These are phyloP conservation scores for Nerophis lumbriciformis DNA, from an alignment of 2,113 vertebrate genomes.

Conservation along the genomic window DNA sequence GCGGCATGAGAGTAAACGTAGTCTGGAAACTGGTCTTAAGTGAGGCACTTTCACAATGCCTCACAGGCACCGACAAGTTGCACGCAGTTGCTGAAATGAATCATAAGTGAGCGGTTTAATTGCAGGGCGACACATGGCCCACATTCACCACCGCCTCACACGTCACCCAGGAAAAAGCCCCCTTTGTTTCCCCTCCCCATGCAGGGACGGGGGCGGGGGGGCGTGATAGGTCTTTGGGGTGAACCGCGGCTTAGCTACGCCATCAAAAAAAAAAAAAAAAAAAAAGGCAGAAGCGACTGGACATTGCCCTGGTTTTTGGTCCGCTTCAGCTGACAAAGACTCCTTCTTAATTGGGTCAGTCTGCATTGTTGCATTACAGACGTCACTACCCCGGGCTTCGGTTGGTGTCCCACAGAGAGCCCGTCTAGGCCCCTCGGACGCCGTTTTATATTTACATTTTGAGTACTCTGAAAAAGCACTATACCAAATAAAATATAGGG, in stretches of 20 bases:
- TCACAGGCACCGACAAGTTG: too few relatives aligned
- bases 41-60: background rate
- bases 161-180: constrained; percentile 62
- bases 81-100: background rate
- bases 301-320: constrained; percentile 43
- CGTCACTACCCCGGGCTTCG: background rate
- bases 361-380: constrained; percentile 46
- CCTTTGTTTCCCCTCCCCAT: constrained; percentile 54
- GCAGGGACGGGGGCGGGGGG: constrained; percentile 10
- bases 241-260: constrained; percentile 53
- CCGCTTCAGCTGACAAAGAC: constrained; percentile 62
- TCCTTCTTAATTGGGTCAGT: constrained; percentile 60
- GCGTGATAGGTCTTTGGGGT: constrained; percentile 60
- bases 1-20: background rate
- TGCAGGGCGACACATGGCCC: constrained; percentile 63
- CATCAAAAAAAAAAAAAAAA: constrained; percentile 23
- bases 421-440: background rate
- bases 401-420: background rate
- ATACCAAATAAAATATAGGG: background rate
- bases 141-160: constrained; percentile 66
- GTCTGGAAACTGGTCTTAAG: background rate
- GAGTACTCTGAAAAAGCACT: background rate
- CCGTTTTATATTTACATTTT: background rate
- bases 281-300: constrained; percentile 24
- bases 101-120: constrained; percentile 8